phyloP scores from a whole-genome alignment of 2,888 invertebrate genomes.

The Agrochola litura region DNA sequence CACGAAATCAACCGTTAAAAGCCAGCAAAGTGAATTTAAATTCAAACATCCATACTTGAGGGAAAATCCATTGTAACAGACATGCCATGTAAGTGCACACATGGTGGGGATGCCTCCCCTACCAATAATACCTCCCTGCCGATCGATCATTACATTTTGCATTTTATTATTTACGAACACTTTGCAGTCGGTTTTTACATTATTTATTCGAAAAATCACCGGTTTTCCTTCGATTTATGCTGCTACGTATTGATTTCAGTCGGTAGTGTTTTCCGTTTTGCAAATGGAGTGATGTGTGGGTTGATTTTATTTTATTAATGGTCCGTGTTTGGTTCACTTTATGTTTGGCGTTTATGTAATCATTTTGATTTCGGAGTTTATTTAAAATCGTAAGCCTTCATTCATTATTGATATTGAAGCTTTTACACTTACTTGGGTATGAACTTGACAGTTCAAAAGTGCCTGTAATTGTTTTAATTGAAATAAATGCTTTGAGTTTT shows the following conservation, averaged over 20 bases:
- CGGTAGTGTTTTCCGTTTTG: conserved; percentile 14
- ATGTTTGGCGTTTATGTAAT: not conserved
- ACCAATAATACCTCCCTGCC: conserved; percentile 32
- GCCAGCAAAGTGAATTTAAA: conserved; percentile 61
- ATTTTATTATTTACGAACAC: conserved; percentile 67
- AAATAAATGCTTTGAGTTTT: not conserved
- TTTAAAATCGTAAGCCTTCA: not conserved
- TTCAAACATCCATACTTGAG: conserved; percentile 58
- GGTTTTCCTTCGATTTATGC: conserved; percentile 42
- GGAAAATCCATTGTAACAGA: conserved; percentile 59
- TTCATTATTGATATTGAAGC: not conserved
- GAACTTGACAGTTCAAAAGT: not conserved
- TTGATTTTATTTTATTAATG: conserved; percentile 16
- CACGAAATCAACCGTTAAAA: conserved; percentile 54
- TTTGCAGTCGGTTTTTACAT: conserved; percentile 49
- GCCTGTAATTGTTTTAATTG: not conserved
- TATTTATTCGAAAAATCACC: conserved; percentile 53
- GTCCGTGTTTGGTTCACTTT: not conserved
- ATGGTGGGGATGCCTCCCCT: conserved; percentile 32
- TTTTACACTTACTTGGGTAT: not conserved
- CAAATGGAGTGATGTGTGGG: not conserved
- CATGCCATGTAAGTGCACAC: conserved; percentile 59
- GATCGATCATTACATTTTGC: conserved; percentile 68
- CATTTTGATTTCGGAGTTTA: not conserved
- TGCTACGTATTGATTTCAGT: conserved; percentile 49